A percentile compares a stretch with the other conserved stretches of the same genome.
phyloP scores from a whole-genome alignment of 1,140 invertebrate species.

The Zaprionus kolodkinae region DNA sequence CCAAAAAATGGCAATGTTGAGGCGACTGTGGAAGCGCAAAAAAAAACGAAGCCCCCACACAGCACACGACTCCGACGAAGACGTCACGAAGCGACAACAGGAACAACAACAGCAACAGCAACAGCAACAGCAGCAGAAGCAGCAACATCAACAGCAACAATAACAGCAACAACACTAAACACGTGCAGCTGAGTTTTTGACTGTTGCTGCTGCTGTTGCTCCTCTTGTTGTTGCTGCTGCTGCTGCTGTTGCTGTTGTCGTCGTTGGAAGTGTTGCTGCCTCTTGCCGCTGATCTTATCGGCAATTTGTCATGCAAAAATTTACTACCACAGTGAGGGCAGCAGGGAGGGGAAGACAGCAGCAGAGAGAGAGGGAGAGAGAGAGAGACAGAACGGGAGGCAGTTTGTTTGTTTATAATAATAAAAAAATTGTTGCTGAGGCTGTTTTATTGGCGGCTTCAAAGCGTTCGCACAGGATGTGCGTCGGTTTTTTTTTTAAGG shows the following conservation, averaged over 20 bases:
- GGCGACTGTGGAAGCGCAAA: conserved; percentile 39
- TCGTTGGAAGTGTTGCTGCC: conserved; percentile 55
- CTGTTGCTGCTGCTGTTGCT: not conserved
- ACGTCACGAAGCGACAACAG: conserved; percentile 55
- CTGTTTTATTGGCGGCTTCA: conserved; percentile 57
- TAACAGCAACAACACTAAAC: conserved; percentile 50
- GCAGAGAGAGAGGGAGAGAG: not conserved
- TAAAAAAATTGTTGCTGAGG: conserved; percentile 45
- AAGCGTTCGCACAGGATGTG: conserved; percentile 73
- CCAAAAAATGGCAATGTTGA: conserved; percentile 37
- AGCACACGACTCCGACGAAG: conserved; percentile 65
- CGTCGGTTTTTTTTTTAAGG: conserved; percentile 54
- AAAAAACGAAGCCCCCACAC: conserved; percentile 65
- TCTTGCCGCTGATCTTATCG: conserved; percentile 73
- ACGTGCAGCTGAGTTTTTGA: conserved; percentile 56
- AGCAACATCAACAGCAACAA: too few species aligned
- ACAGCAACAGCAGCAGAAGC: conserved; percentile 9
- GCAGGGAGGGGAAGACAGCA: not conserved
- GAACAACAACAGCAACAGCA: conserved; percentile 9
- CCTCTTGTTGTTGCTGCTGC: not conserved
- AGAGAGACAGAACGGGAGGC: not conserved
- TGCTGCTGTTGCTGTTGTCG: not conserved
- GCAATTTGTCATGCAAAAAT: conserved; percentile 82
- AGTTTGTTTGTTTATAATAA: conserved; percentile 70
- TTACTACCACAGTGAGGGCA: conserved; percentile 61